Evolutionary conservation across 2,797 vertebrate species (phyloP).

Genomic region (Oreochromis grahami): DNA sequence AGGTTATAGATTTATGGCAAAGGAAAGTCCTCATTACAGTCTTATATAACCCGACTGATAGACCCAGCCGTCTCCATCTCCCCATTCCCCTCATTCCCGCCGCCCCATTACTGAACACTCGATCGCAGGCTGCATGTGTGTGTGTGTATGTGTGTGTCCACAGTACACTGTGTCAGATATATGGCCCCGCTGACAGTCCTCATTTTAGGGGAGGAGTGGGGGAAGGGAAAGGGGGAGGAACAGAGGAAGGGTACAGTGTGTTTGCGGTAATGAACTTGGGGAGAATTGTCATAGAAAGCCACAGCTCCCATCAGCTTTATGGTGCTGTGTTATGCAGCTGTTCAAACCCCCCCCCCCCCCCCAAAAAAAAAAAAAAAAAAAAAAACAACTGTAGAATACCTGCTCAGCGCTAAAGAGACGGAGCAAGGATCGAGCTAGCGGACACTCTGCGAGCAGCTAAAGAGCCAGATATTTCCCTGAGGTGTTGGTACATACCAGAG

Average conservation of each 20-base stretch:
- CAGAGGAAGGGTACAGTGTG: background rate
- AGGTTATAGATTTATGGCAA: slow-evolving; percentile 9
- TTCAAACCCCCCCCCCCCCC: background rate
- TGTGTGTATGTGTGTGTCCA: slow-evolving; percentile 3
- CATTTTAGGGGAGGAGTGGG: slow-evolving; percentile 18
- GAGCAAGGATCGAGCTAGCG: background rate
- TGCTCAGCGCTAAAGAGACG: background rate
- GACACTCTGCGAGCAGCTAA: background rate
- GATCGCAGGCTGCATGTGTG: background rate
- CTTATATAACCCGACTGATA: slow-evolving; percentile 31
- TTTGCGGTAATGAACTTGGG: background rate
- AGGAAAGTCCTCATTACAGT: slow-evolving; percentile 23
- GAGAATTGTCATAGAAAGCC: background rate
- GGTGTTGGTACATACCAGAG: background rate
- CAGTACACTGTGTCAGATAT: slow-evolving; percentile 53
- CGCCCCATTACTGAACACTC: slow-evolving; percentile 48
- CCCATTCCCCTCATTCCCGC: slow-evolving; percentile 21
- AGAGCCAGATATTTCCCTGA: background rate
- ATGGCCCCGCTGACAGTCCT: slow-evolving; percentile 47
- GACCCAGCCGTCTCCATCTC: slow-evolving; percentile 24
- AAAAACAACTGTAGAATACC: background rate
- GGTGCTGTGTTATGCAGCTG: background rate
- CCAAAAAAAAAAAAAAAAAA: too few relatives aligned
- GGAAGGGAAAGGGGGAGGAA: slow-evolving; percentile 2
- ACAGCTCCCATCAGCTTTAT: background rate